Evolutionary conservation across 2,888 invertebrate species (phyloP).

Genomic region (Cantharis rufa): DNA sequence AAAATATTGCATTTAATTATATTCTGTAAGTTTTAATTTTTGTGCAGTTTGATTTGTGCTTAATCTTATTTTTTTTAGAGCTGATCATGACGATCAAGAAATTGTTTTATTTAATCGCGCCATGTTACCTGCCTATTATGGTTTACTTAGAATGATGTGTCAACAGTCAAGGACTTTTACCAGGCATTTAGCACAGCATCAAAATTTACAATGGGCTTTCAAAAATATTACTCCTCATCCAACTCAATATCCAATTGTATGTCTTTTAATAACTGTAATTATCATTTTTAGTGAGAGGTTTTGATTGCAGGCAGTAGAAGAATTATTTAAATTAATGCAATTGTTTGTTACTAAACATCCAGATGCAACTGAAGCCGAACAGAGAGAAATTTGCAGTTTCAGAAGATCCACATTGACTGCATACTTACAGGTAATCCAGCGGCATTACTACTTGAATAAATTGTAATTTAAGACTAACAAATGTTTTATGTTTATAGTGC

Average conservation of each 20-base stretch:
- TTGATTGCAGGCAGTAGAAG: conserved; percentile 76
- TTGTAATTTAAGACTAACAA: neutral
- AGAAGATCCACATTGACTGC: conserved; percentile 82
- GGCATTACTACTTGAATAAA: neutral
- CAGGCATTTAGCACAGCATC: conserved; percentile 85
- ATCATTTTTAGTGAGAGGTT: neutral
- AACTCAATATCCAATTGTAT: conserved; percentile 82
- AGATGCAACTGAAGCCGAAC: conserved; percentile 75
- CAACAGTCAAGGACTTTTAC: conserved; percentile 86
- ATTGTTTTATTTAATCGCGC: conserved; percentile 91
- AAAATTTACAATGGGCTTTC: conserved; percentile 96
- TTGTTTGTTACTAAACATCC: conserved; percentile 84
- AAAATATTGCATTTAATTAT: conserved; percentile 95
- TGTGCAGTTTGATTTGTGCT: neutral
- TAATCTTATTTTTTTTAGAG: conserved; percentile 60
- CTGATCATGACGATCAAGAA: conserved; percentile 95
- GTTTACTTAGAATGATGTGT: conserved; percentile 86
- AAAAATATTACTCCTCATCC: conserved; percentile 96
- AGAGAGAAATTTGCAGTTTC: conserved; percentile 83
- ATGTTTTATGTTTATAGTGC: conserved; percentile 55
- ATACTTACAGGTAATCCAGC: conserved; percentile 71
- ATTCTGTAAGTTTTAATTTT: conserved; percentile 74
- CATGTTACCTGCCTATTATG: conserved; percentile 92
- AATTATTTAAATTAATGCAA: conserved; percentile 87
- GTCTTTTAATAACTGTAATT: conserved; percentile 26